These are phyloP conservation scores for Choloepus didactylus DNA, from an alignment of 2,797 vertebrate species.

Conservation along the genomic window DNA sequence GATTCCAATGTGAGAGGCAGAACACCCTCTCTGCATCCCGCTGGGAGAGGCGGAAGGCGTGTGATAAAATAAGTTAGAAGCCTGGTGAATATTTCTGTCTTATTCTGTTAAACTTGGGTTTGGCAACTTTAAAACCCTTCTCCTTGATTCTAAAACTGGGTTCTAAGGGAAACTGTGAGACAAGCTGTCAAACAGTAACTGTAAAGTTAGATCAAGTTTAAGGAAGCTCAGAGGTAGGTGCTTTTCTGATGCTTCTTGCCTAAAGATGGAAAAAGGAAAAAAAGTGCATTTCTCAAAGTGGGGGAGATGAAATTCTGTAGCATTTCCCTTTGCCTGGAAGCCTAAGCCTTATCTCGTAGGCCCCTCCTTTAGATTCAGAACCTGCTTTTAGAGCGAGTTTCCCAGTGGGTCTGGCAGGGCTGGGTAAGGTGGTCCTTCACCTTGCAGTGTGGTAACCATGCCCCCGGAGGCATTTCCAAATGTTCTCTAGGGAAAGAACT, in stretches of 20 bases:
- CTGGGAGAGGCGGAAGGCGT: neutral
- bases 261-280: neutral
- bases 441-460: neutral
- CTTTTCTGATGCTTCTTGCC: neutral
- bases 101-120: slow-evolving; percentile 68
- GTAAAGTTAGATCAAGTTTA: neutral
- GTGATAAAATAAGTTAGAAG: neutral
- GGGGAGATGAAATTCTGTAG: accelerated
- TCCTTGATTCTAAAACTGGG: slow-evolving; percentile 71
- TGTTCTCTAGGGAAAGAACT: neutral
- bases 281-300: neutral
- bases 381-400: neutral
- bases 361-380: neutral
- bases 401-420: neutral
- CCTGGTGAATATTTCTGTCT: slow-evolving; percentile 68
- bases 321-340: neutral
- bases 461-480: neutral
- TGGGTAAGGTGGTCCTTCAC: neutral
- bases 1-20: neutral
- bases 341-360: neutral
- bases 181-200: slow-evolving; percentile 58
- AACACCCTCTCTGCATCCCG: accelerated
- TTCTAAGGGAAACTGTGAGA: slow-evolving; percentile 49
- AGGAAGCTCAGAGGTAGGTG: neutral
- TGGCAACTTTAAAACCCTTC: slow-evolving; percentile 70